phyloP scores from a whole-genome alignment of 2,888 invertebrate genomes.

The Herminia tarsipennalis region DNA sequence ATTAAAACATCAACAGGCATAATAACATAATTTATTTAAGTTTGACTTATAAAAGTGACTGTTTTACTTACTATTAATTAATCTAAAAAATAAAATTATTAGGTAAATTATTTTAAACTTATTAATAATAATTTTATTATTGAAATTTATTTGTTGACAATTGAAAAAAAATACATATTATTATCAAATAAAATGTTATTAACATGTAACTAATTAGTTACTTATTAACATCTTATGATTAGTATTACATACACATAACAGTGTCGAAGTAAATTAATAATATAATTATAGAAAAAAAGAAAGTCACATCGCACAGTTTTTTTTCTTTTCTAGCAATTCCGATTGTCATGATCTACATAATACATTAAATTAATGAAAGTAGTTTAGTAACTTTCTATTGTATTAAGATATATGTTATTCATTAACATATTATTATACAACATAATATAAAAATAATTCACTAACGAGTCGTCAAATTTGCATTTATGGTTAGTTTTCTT shows the following conservation, averaged over 20 bases:
- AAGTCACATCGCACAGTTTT: slow-evolving; percentile 4
- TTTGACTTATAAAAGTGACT: no score
- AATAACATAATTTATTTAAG: no score
- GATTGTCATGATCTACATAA: slow-evolving; percentile 16
- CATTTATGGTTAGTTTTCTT: no score
- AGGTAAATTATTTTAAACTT: no score
- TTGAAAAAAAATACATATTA: no score
- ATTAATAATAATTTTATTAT: no score
- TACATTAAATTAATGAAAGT: slow-evolving; percentile 21
- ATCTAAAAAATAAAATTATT: no score
- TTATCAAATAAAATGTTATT: no score
- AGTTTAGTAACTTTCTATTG: slow-evolving; percentile 20
- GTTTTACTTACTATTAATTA: no score
- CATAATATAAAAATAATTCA: slow-evolving; percentile 10
- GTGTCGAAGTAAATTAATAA: slow-evolving; percentile 1
- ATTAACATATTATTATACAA: slow-evolving; percentile 19
- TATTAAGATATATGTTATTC: slow-evolving; percentile 16
- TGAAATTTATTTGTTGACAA: no score
- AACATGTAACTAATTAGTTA: no score
- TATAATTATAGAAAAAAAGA: slow-evolving; percentile 3
- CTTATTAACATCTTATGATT: slow-evolving; percentile 13
- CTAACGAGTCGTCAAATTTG: background rate
- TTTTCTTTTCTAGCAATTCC: slow-evolving; percentile 12
- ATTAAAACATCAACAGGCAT: no score
- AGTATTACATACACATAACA: background rate